phyloP scores from a whole-genome alignment of 2,113 vertebrate species.

The Cervus canadensis region DNA sequence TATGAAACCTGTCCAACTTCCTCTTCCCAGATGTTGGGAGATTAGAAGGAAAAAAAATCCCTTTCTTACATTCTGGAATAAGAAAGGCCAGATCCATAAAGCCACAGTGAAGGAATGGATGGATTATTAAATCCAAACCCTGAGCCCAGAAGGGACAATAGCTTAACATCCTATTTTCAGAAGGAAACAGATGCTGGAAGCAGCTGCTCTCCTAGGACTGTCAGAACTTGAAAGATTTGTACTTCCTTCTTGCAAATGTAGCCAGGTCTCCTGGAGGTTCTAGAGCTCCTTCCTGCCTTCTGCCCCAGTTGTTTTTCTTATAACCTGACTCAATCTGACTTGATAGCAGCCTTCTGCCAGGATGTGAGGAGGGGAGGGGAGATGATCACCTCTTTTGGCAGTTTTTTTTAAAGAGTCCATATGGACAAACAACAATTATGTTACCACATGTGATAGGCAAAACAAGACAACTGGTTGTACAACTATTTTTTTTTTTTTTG shows the following conservation, averaged over 20 bases:
- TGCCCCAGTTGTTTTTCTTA: background rate
- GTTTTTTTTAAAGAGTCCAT: background rate
- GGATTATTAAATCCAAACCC: background rate
- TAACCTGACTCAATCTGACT: background rate
- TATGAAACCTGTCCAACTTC: background rate
- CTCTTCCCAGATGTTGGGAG: background rate
- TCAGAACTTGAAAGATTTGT: background rate
- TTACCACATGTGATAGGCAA: background rate
- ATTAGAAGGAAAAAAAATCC: background rate
- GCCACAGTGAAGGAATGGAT: background rate
- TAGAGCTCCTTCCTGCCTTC: background rate
- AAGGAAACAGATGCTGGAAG: conserved; percentile 17
- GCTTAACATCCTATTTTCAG: conserved; percentile 1
- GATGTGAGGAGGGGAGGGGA: background rate
- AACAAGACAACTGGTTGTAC: background rate
- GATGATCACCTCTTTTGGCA: no score
- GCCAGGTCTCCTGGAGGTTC: background rate
- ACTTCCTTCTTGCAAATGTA: conserved; percentile 11
- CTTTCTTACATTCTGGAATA: background rate
- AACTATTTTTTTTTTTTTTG: background rate
- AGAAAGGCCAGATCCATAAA: background rate
- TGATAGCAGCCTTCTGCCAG: background rate
- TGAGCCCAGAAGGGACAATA: conserved; percentile 24
- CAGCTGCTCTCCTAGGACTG: background rate
- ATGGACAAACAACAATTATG: background rate